A percentile compares a stretch with the other conserved stretches of the same genome.
Conservation (phyloP, 1,140 invertebrate genomes). For the Semibalanus balanoides region DNA sequence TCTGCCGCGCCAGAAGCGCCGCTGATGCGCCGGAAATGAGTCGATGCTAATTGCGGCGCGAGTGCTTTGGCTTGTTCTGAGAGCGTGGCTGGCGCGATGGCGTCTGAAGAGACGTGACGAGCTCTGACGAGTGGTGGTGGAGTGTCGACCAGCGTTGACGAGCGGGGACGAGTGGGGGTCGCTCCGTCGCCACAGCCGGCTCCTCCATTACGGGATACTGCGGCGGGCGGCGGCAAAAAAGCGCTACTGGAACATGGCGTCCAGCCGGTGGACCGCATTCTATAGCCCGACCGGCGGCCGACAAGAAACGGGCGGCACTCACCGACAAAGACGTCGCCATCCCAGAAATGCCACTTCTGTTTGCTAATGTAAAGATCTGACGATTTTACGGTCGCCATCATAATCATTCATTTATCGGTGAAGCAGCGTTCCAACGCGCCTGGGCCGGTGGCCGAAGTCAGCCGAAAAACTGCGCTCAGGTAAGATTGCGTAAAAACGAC, state of each 20-base stretch:
- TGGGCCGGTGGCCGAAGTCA: background rate
- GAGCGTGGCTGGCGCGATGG: too few relatives aligned
- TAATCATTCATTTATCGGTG: background rate
- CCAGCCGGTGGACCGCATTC: background rate
- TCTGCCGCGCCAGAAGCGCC: too few relatives aligned
- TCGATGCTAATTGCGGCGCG: too few relatives aligned
- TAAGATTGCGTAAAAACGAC: background rate
- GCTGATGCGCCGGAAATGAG: too few relatives aligned
- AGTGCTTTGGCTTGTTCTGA: too few relatives aligned
- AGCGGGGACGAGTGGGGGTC: too few relatives aligned
- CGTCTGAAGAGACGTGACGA: too few relatives aligned
- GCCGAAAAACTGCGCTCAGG: background rate
- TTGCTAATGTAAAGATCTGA: background rate
- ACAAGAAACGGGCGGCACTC: background rate
- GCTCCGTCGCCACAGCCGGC: too few relatives aligned
- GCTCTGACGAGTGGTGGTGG: too few relatives aligned
- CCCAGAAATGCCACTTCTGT: conserved; percentile 1
- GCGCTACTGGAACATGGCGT: background rate
- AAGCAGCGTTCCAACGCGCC: background rate
- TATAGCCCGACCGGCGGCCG: background rate
- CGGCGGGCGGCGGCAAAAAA: background rate
- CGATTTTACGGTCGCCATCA: background rate
- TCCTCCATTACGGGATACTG: background rate
- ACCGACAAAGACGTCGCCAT: background rate
- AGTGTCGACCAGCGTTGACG: too few relatives aligned